Base-by-base conservation (phyloP, 2,888 invertebrate species). In the Mycalesis mineus region DNA sequence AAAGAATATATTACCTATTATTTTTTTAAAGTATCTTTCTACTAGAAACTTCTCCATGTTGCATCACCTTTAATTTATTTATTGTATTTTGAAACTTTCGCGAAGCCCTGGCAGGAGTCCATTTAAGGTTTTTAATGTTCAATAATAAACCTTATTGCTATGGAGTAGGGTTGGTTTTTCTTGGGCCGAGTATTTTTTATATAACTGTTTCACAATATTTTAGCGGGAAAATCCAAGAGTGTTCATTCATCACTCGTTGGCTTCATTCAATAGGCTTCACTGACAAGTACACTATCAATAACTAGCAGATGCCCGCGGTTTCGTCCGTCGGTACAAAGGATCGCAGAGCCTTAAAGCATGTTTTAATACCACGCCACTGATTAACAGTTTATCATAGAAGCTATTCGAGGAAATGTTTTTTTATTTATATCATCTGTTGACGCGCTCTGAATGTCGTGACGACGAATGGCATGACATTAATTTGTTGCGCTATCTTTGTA, bases 1-100 rank as follows among this genome's bases (percentile, higher is more conserved):
- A n/a, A 22, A 22, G 22, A 22, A 22, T 2, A 22, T 22, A 22
- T 5, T 22, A 22, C 5, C 22, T 4, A 22, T 22, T 22, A 22
- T 22, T 22, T 22, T 22, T 22, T 4, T 22, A 22, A 22, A 22
- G 22, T 22, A 22, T 22, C 77, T n/a, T n/a, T n/a, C n/a, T n/a
- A n/a, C n/a, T 72, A 73, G 77, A 74, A 68, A 66, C 65, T 74
- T 75, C 72, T 48, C 13, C 53, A 66, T 36, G 11, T 80, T 83
- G 76, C 83, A 71, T 83, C 83, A 80, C 65, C 55, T 68, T n/a
- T 69, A 77, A 74, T 76, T 78, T 74, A 76, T 70, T 75, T 71
- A 68, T 68, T 42, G 49, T 63, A 54, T 56, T 64, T 65, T 58
- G 22, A 61, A 53, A 65, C 67, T 73, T 75, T 75, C 66, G 68